Evolutionary conservation across 2,113 vertebrate species (phyloP), one percentile per base, ranked within the genome.

Genomic region (Vidua macroura): DNA sequence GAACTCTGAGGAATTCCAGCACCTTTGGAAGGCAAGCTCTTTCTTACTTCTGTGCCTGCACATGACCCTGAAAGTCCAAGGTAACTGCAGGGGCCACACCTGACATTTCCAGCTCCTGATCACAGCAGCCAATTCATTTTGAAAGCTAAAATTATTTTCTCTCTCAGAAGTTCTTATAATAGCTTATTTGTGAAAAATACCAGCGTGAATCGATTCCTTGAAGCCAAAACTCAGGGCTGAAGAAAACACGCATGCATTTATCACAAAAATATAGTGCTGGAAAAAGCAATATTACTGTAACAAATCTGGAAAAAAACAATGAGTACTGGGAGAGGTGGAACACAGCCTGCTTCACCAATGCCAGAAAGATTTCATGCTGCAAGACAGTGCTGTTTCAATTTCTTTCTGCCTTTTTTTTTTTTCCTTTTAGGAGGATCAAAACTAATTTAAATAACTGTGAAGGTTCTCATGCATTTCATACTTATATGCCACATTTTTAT

Each of bases 141-240:
- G 70, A 95, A 93, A 87, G 77, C 55, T 62, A 49, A 87, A 86
- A 74, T 83, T 92, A 92, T 93, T 90, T 96, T 96, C 83, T 86
- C 77, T 66, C 89, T 93, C 85, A 85, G 67, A 91, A 90, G 78
- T 85, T 87, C 35, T 96, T 93, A 93, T 41, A 90, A 92, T 78
- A 83, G 92, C 77, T 92, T 95, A 97, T 96, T 97, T 92, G 95
- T 94, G 93, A 97, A 92, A 95, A 97, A 88, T 56, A 85, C 88
- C 90, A 94, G 93, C 55, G 39, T 74, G 9, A 88, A 91, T 91
- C 59, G 33, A 96, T 96, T 97, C 83, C 84, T 93, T 58, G 89
- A 96, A 97, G 95, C 82, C 96, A 96, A 87, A 98, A 96, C 95
- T 96, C 78, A 86, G 60, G 93, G 53, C 81, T 95, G 92, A 96